Base-by-base conservation (phyloP, 1,140 invertebrate genomes). In the Micrasema minimum region DNA sequence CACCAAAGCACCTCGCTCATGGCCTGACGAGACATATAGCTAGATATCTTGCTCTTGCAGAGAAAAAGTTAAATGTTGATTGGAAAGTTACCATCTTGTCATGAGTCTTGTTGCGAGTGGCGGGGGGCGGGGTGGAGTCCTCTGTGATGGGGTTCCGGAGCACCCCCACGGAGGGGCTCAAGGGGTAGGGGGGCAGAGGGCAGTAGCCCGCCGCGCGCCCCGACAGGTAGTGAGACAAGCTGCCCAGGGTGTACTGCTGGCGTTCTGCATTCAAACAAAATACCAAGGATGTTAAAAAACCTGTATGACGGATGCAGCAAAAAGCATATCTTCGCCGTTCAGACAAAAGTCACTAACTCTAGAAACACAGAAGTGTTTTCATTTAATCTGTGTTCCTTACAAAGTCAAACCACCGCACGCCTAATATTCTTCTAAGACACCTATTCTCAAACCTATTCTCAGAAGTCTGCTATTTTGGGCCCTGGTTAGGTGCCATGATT, bases 181-280 rank as follows among this genome's bases (percentile, higher is more conserved):
- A 84, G 0, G 97, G 96, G 79, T 97, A 98, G 4, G 88, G 80
- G 2, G 97, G 96, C 53, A 99, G 84, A 66, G 96, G 90, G 64
- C 93, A 89, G 82, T 99, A 99, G 5, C 96, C 96, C 41, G 82
- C 85, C 1, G 96, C 93, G 57, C 90, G 85, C 76, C 89, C 88
- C 76, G 98, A 96, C 23, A 99, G 87, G 78, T 97, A 95, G 85
- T 99, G 97, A 0, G 97, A 99, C 22, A 99, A 83, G 6, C 96
- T 96, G 0, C 97, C 97, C 69, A 99, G 83, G 78, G 99, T 97
- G 80, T 92, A 98, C 71, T 93, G 89, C 76, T 95, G 92, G 12
- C 91, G 86, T 74, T 95, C 94, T 90, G 81, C 20, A 79, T 76
- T 70, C 77, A 55, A 72, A 65, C 11, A 69, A 1, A 53, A 31